Evolutionary conservation across 2,888 invertebrate genomes (phyloP).

Genomic region (Plagodis pulveraria): DNA sequence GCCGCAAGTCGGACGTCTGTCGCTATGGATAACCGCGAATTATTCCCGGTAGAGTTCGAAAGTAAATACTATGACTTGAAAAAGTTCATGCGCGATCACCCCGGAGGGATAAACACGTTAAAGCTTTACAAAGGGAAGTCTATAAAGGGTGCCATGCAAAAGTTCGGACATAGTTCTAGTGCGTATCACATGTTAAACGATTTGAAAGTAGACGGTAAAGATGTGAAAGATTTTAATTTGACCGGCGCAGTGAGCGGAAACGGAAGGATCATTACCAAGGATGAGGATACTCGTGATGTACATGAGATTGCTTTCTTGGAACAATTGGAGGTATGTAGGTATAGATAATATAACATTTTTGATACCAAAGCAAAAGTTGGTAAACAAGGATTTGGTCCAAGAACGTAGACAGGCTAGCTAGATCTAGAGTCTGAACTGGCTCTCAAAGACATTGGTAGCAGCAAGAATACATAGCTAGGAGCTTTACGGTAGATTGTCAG

Average conservation of each 20-base stretch:
- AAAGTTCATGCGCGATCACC: constrained; percentile 88
- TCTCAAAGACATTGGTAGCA: no score
- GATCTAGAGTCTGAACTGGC: no score
- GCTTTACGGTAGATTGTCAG: no score
- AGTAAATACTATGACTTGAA: constrained; percentile 86
- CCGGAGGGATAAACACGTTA: constrained; percentile 89
- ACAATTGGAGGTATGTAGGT: constrained; percentile 71
- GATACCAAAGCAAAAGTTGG: neutral
- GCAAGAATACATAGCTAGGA: no score
- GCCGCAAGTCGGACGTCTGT: constrained; percentile 17
- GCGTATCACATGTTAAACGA: constrained; percentile 88
- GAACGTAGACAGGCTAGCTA: no score
- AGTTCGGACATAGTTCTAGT: constrained; percentile 85
- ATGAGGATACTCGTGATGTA: constrained; percentile 52
- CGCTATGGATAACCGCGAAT: constrained; percentile 34
- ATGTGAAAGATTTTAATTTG: constrained; percentile 73
- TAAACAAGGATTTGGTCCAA: no score
- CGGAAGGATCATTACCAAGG: constrained; percentile 70
- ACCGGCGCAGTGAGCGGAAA: constrained; percentile 69
- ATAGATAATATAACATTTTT: neutral
- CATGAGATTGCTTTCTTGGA: constrained; percentile 71
- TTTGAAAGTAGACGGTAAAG: constrained; percentile 78
- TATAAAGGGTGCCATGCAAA: constrained; percentile 80
- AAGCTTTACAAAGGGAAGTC: constrained; percentile 82
- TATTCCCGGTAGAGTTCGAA: constrained; percentile 70